phyloP scores from a whole-genome alignment of 2,888 invertebrate species.

The Zonitis immaculata region DNA sequence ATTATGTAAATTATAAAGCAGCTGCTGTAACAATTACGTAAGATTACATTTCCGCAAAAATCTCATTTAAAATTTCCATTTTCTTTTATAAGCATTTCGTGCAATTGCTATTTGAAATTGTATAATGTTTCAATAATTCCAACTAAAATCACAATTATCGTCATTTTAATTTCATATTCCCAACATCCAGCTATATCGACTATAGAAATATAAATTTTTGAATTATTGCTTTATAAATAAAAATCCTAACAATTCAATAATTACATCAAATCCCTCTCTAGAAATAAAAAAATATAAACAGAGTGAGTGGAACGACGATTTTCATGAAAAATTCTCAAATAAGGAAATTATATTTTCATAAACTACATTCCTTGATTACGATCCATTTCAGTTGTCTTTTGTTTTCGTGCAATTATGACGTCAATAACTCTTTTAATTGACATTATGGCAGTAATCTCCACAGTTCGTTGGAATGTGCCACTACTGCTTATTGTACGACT shows the following conservation, averaged over 20 bases:
- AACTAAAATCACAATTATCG: not conserved
- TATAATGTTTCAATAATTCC: not conserved
- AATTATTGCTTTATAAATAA: not conserved
- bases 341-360: no score
- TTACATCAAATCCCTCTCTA: no score
- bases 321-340: no score
- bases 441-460: no score
- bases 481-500: no score
- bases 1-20: not conserved
- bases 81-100: not conserved
- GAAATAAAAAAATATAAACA: no score
- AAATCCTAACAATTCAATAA: not conserved
- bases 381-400: no score
- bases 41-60: slow-evolving; percentile 1
- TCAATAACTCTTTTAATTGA: no score
- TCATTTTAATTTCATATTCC: not conserved
- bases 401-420: no score
- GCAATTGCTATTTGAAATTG: not conserved
- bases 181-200: not conserved
- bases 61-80: slow-evolving; percentile 1
- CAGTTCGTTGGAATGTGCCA: no score
- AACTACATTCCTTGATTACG: no score
- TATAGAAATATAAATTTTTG: not conserved
- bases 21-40: not conserved
- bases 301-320: no score